Conservation (phyloP, 2,888 invertebrate genomes). For the Drosophila recens region DNA sequence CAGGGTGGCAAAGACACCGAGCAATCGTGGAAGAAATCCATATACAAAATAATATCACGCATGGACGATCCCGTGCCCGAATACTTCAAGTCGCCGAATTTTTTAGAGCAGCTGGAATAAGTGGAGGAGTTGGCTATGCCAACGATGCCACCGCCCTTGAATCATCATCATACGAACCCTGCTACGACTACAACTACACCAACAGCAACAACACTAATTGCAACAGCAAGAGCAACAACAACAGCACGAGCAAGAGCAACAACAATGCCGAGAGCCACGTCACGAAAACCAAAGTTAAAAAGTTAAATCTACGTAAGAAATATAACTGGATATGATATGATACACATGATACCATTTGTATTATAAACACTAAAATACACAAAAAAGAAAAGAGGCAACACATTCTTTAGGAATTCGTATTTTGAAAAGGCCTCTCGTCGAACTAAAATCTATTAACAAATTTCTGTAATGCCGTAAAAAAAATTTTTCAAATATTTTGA, state of each 20-base stretch:
- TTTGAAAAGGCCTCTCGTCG: conserved; percentile 51
- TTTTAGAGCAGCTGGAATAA: conserved; percentile 98
- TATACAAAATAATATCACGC: conserved; percentile 99
- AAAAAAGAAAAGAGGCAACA: conserved; percentile 45
- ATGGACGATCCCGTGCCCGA: conserved; percentile 99
- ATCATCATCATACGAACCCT: conserved; percentile 59
- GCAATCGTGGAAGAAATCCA: conserved; percentile 99
- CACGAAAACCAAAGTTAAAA: conserved; percentile 71
- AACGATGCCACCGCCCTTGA: conserved; percentile 59
- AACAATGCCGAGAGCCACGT: conserved; percentile 60
- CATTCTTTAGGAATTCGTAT: conserved; percentile 33
- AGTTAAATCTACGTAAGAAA: conserved; percentile 76
- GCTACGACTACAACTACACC: conserved; percentile 51
- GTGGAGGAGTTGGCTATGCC: conserved; percentile 77
- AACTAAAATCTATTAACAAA: conserved; percentile 28
- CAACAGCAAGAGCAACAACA: conserved; percentile 38
- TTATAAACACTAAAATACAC: conserved; percentile 16
- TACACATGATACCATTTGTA: conserved; percentile 27
- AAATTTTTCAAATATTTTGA: conserved; percentile 67
- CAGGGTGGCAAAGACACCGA: conserved; percentile 98
- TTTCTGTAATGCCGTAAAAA: conserved; percentile 64
- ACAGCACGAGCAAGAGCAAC: conserved; percentile 42
- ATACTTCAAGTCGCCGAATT: conserved; percentile 99
- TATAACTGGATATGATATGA: conserved; percentile 68
- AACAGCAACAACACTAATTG: conserved; percentile 38